These are phyloP conservation scores for Pluvianellus socialis DNA, from an alignment of 2,113 vertebrate genomes.

Conservation along the genomic window DNA sequence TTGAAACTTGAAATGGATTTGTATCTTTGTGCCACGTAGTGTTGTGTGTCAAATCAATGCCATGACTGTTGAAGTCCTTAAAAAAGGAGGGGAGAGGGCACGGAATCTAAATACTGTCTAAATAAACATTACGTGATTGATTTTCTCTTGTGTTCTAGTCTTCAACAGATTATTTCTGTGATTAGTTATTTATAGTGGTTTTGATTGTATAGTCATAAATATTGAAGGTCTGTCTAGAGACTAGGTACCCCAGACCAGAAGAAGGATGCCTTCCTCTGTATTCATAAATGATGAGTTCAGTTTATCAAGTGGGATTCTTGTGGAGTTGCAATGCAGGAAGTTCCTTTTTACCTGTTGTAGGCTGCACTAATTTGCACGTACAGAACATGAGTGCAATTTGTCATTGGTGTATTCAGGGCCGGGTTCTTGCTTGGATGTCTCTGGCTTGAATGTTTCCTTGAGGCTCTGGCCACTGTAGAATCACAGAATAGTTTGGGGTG, in stretches of 20 bases:
- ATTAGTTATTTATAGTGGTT: neutral
- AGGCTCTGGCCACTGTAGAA: neutral
- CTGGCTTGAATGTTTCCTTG: neutral
- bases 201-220: neutral
- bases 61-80: neutral
- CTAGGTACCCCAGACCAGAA: neutral
- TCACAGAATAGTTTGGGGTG: neutral
- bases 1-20: neutral
- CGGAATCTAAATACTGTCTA: neutral
- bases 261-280: neutral
- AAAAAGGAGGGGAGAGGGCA: neutral
- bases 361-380: neutral
- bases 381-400: neutral
- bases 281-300: neutral
- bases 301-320: neutral
- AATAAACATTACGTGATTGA: neutral
- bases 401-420: neutral
- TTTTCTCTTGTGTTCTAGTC: neutral
- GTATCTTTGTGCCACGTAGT: neutral
- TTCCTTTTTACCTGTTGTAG: neutral
- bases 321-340: neutral
- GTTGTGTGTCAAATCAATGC: neutral
- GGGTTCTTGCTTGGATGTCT: neutral
- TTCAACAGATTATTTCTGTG: neutral
- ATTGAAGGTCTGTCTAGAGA: neutral